Evolutionary conservation across 2,888 invertebrate species (phyloP), one percentile per base, ranked within the genome.

Genomic region (Ptychoptera contaminata): DNA sequence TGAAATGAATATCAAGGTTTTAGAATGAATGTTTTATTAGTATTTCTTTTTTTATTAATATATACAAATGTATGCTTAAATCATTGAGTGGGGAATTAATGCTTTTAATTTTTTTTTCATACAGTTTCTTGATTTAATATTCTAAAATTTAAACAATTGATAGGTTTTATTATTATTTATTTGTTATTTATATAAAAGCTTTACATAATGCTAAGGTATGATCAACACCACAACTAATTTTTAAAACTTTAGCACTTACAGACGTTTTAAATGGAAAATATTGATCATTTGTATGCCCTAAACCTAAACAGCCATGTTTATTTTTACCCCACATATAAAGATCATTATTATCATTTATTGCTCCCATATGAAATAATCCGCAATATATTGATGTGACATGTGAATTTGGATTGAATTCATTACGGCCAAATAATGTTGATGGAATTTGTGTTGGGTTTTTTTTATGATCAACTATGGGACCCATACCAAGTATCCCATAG

Each of bases 281-380:
- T 59, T 94, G 93, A 58, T 92, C 83, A 45, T 83, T 77, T 1
- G 62, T 60, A 57, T 80, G 72, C 0, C 90, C 90, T 34, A 94
- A 62, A 0, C 96, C 96, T 1, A 97, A 69, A 55, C 84, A 84
- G 0, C 85, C 84, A 51, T 74, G 74, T 53, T 79, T 75, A 62
- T 96, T 94, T 55, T 81, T 72, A 0, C 96, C 96, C 96, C 96
- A 97, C 63, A 77, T 82, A 56, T 80, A 96, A 8, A 96, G 64
- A 63, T 92, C 85, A 1, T 91, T 90, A 15, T 67, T 69, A 51
- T 79, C 81, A 14, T 86, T 93, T 1, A 92, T 63, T 1, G 91
- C 94, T 12, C 81, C 83, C 60, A 86, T 72, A 58, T 82, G 77
- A 52, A 77, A 79, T 43, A 86, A 70, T 1, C 91, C 87, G 58